Base-by-base conservation (phyloP, 2,888 invertebrate species). In the Boloria selene region DNA sequence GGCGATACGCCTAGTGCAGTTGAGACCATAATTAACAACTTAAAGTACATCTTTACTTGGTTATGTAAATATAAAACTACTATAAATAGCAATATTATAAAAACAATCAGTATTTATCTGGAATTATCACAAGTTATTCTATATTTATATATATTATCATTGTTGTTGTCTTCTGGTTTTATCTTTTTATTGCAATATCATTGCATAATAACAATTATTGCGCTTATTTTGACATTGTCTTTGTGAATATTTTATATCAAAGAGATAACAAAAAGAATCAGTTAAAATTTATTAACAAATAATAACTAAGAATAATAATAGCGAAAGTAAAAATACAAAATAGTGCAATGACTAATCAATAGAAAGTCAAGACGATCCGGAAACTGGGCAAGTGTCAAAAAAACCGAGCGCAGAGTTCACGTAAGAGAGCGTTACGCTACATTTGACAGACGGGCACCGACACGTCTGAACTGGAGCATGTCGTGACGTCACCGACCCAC, bases 391-490 rank as follows among this genome's bases (percentile, higher is more conserved):
- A 82, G 80, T 82, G 82, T 78, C 78, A 79, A 83, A 83, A 83
- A 81, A 82, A 54, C 58, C 72, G 69, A 69, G 71, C 64, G 70
- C 70, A 75, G 73, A 75, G 77, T 77, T 77, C 77, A 78, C 77
- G 78, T 78, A 78, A 77, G 75, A 78, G 73, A 73, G 70, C 75
- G 79, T 77, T 75, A 78, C 79, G 77, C 79, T 75, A 78, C 79
- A 79, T 80, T 79, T 75, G 79, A 77, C 76, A 75, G 75, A 75
- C 80, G 70, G 70, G 78, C 78, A 73, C 77, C 75, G 80, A 85
- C 88, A 83, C 74, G 86, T 85, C 82, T 79, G 72, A 87, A 88
- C 86, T 86, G 80, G 88, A 87, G 85, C 87, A 85, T 85, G 73
- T 66, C 74, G 68, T 88, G 87, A 87, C 86, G 85, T 87, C 87